A percentile compares a stretch with the other conserved stretches of the same genome.
These are phyloP conservation scores for Sabellastarte sp. DNA, from an alignment of 2,888 invertebrate species.

Conservation along the genomic window DNA sequence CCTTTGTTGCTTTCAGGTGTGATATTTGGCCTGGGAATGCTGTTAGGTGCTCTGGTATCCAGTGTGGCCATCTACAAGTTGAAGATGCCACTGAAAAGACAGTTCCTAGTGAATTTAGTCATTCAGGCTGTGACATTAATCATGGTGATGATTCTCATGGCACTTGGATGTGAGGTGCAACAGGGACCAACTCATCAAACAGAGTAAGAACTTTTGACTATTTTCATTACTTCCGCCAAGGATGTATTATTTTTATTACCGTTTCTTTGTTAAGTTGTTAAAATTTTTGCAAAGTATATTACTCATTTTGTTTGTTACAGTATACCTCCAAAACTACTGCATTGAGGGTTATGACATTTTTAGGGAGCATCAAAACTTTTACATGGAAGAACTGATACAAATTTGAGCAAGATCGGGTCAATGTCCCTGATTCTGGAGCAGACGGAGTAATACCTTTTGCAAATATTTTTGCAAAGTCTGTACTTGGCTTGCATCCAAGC, in stretches of 20 bases:
- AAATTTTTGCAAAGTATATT: not conserved
- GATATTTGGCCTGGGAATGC: not conserved
- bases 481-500: too few species aligned
- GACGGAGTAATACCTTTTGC: too few species aligned
- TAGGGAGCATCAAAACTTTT: too few species aligned
- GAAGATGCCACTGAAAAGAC: not conserved
- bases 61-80: not conserved
- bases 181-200: not conserved
- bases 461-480: too few species aligned
- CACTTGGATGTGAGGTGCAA: not conserved
- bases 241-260: not conserved
- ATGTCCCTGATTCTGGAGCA: too few species aligned
- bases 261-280: not conserved
- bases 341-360: too few species aligned
- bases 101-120: not conserved
- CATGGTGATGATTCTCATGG: not conserved
- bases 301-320: too few species aligned
- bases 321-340: too few species aligned
- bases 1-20: not conserved
- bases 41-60: not conserved
- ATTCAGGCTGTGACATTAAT: not conserved
- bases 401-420: too few species aligned
- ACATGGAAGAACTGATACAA: too few species aligned
- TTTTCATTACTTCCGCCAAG: too few species aligned
- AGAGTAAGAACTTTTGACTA: too few species aligned